A percentile compares a stretch with the other conserved stretches of the same genome.
These are phyloP conservation scores for Saturnia pavonia DNA, from an alignment of 2,888 invertebrate genomes.

Conservation along the genomic window DNA sequence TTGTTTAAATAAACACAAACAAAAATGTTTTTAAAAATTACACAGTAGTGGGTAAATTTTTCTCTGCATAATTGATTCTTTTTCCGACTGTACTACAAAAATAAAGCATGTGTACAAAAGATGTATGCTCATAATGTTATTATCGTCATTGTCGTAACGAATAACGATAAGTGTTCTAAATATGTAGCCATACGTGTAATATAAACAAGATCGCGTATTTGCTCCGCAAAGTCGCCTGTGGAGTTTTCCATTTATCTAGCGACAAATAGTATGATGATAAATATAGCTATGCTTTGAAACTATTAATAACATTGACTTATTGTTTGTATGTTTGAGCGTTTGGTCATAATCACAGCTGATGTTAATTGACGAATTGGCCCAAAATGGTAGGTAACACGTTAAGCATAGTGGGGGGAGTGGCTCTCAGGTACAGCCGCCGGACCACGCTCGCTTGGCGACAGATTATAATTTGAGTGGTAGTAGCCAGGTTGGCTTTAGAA, in stretches of 20 bases:
- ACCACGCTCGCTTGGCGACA: too few species aligned
- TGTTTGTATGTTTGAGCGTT: too few species aligned
- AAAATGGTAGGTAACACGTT: too few species aligned
- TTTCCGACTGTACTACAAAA: slow-evolving; percentile 25
- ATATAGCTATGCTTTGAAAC: slow-evolving; percentile 1
- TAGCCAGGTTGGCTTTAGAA: too few species aligned
- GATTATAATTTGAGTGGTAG: too few species aligned
- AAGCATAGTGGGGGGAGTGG: too few species aligned
- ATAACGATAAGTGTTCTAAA: slow-evolving; percentile 14
- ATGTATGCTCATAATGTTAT: slow-evolving; percentile 2
- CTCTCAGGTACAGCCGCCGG: too few species aligned
- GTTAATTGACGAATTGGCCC: too few species aligned
- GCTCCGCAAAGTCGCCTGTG: slow-evolving; percentile 4
- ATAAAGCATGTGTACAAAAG: slow-evolving; percentile 23
- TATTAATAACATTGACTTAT: background rate
- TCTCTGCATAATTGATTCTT: slow-evolving; percentile 11
- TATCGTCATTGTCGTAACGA: slow-evolving; percentile 15
- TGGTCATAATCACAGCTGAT: too few species aligned
- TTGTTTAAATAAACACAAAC: background rate
- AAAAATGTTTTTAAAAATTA: background rate
- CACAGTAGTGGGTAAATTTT: background rate
- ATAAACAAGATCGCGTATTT: slow-evolving; percentile 7
- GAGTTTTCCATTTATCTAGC: slow-evolving; percentile 17
- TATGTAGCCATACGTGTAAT: background rate
- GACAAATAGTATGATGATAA: slow-evolving; percentile 4